Evolutionary conservation across 1,140 invertebrate species (phyloP).

Genomic region (Drosophila saltans): DNA sequence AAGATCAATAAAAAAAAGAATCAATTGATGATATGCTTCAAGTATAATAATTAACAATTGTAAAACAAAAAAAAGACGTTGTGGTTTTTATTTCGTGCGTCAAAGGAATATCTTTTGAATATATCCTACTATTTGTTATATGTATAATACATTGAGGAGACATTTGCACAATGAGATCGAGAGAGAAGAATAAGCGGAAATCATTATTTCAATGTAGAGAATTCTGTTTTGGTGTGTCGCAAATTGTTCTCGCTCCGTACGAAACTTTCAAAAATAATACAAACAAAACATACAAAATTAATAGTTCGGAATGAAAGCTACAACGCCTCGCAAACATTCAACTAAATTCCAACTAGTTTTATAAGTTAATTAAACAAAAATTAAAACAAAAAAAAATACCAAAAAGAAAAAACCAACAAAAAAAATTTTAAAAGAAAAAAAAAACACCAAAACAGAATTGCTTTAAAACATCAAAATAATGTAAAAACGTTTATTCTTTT

Average conservation of each 20-base stretch:
- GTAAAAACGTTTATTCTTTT: slow-evolving; percentile 76
- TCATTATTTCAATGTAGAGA: slow-evolving; percentile 77
- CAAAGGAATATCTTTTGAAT: slow-evolving; percentile 19
- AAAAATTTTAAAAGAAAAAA: slow-evolving; percentile 4
- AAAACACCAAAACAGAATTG: slow-evolving; percentile 82
- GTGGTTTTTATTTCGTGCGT: slow-evolving; percentile 79
- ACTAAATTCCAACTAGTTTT: slow-evolving; percentile 4
- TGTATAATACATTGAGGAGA: slow-evolving; percentile 1
- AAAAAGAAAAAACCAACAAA: background rate
- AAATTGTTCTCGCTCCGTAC: slow-evolving; percentile 63
- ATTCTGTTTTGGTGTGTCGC: slow-evolving; percentile 82
- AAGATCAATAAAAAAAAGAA: slow-evolving; percentile 51
- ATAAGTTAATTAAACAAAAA: slow-evolving; percentile 1
- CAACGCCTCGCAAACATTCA: slow-evolving; percentile 42
- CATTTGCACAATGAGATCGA: slow-evolving; percentile 1
- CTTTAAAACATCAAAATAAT: slow-evolving; percentile 78
- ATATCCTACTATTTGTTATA: background rate
- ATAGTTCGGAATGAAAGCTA: slow-evolving; percentile 71
- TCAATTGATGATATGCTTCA: slow-evolving; percentile 65
- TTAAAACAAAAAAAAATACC: background rate
- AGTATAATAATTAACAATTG: slow-evolving; percentile 45
- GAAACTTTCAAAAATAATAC: slow-evolving; percentile 31
- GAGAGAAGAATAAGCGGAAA: slow-evolving; percentile 65
- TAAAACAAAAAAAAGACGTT: slow-evolving; percentile 65
- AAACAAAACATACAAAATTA: slow-evolving; percentile 1